Conservation (phyloP, 2,797 vertebrate species). For the Melanotaenia nigrans region DNA sequence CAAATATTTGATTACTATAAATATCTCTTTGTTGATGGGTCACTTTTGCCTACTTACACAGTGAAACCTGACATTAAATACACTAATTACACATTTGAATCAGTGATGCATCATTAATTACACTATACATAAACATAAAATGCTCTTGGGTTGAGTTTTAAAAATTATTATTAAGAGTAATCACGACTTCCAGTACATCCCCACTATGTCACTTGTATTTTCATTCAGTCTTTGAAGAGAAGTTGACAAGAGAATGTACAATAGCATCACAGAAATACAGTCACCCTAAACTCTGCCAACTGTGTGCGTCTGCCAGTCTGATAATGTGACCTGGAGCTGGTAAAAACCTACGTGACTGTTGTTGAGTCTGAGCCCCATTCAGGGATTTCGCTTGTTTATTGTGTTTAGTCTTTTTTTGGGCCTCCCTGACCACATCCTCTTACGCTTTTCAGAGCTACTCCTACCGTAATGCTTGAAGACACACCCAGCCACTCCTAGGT, state of each 20-base stretch:
- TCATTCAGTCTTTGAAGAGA: neutral
- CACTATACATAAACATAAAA: neutral
- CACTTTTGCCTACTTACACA: too few species aligned
- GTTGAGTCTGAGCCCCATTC: slow-evolving; percentile 61
- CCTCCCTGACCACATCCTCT: slow-evolving; percentile 58
- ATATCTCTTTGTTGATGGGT: too few species aligned
- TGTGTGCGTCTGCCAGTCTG: slow-evolving; percentile 30
- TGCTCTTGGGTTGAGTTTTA: neutral
- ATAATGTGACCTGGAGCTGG: slow-evolving; percentile 36
- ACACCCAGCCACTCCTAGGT: slow-evolving; percentile 25
- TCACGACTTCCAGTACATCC: too few species aligned
- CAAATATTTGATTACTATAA: too few species aligned
- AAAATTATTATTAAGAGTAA: neutral
- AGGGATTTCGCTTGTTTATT: slow-evolving; percentile 71
- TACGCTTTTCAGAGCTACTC: slow-evolving; percentile 26
- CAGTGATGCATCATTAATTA: too few species aligned
- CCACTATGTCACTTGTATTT: neutral
- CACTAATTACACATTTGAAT: too few species aligned
- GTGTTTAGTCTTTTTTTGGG: slow-evolving; percentile 60
- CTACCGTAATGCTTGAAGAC: slow-evolving; percentile 25
- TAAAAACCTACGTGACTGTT: slow-evolving; percentile 63
- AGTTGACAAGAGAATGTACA: neutral
- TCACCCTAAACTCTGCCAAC: neutral
- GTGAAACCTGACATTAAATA: too few species aligned
- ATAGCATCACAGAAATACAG: neutral